These are phyloP conservation scores for Pan troglodytes DNA, from an alignment of 2,113 vertebrate genomes.

Conservation along the genomic window NHGRI_mPanTro3-v2.1_pri NC_072419.2:49607001-49607500, in stretches of 20 bases:
- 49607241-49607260: slow-evolving; percentile 64
- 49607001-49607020: neutral
- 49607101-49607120: neutral
- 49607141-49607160: slow-evolving; percentile 35
- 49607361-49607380: slow-evolving; percentile 69
- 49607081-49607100: neutral
- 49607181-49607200: slow-evolving; percentile 64
- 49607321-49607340: slow-evolving; percentile 70
- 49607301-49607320: slow-evolving; percentile 79
- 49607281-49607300: slow-evolving; percentile 67
- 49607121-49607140: neutral
- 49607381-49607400: slow-evolving; percentile 76
- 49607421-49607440: slow-evolving; percentile 61
- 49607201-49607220: slow-evolving; percentile 67
- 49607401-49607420: slow-evolving; percentile 72
- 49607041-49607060: neutral
- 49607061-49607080: neutral
- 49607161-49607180: slow-evolving; percentile 28
- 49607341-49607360: slow-evolving; percentile 80
- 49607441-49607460: slow-evolving; percentile 77
- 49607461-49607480: slow-evolving; percentile 63
- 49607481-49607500: slow-evolving; percentile 46
- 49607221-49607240: slow-evolving; percentile 67
- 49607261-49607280: slow-evolving; percentile 69
- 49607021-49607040: neutral